These are phyloP conservation scores for Syritta pipiens DNA, from an alignment of 2,888 invertebrate genomes.

Conservation along the genomic window DNA sequence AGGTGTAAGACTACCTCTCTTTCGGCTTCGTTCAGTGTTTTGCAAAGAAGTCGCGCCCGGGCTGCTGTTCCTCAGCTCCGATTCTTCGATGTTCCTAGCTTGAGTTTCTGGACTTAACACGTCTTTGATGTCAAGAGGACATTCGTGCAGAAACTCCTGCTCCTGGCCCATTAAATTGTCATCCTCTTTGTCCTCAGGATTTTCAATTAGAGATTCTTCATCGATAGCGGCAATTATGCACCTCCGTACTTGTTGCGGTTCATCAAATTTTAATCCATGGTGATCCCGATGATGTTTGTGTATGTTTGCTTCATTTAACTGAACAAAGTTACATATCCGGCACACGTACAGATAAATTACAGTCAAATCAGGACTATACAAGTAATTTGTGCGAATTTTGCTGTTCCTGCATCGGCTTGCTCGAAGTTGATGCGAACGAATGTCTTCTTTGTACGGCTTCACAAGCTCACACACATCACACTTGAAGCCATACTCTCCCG, in stretches of 20 bases:
- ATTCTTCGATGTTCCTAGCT: background rate
- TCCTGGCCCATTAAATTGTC: background rate
- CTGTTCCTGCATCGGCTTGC: constrained; percentile 70
- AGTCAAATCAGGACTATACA: constrained; percentile 68
- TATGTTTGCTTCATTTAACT: constrained; percentile 72
- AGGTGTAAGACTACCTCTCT: background rate
- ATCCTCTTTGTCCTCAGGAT: background rate
- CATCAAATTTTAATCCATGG: constrained; percentile 59
- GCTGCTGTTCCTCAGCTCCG: too few relatives aligned
- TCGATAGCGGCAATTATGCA: constrained; percentile 71
- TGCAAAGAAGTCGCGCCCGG: too few relatives aligned
- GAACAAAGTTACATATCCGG: constrained; percentile 72
- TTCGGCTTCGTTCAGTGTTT: background rate
- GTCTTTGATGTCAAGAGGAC: constrained; percentile 53
- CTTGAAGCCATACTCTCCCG: constrained; percentile 72
- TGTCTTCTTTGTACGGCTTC: constrained; percentile 71
- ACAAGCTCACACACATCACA: constrained; percentile 70
- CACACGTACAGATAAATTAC: constrained; percentile 72
- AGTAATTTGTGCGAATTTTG: constrained; percentile 68
- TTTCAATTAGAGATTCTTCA: constrained; percentile 46
- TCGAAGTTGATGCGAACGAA: constrained; percentile 70
- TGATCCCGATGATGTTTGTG: constrained; percentile 72
- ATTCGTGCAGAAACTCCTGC: constrained; percentile 45
- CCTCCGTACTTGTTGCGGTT: constrained; percentile 58
- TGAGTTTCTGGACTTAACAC: background rate